Base-by-base conservation (phyloP, 2,888 invertebrate genomes). In the Morinoia aosen region DNA sequence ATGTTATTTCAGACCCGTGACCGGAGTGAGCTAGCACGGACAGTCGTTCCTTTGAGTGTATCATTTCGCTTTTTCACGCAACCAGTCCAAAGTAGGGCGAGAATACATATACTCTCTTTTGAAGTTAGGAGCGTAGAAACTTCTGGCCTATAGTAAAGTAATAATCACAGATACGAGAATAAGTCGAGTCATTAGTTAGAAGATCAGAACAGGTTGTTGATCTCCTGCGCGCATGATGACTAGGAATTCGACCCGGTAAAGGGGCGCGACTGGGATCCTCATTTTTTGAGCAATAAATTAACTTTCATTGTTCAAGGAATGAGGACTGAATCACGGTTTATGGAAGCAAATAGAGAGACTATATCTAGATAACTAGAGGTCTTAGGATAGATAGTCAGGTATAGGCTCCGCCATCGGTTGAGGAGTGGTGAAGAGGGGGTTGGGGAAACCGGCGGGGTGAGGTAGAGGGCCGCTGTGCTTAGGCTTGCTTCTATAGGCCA, bases 391-490 rank as follows among this genome's bases (percentile, higher is more conserved):
- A 98, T 98, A 98, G 97, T 98, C 98, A 96, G 98, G 98, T 97
- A 98, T 98, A 97, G 98, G 98, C 97, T 98, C 98, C 96, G 98
- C 98, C 97, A 98, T 98, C 96, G 98, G 98, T 97, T 98, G 98
- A 96, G 98, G 98, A 97, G 98, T 98, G 96, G 98, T 98, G 97
- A 99, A 99, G 97, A 99, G 98, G 97, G 99, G 99, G 97, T 99
- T 99, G 96, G 99, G 99, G 98, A 99, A 99, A 97, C 99, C 99
- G 96, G 99, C 98, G 97, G 99, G 99, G 98, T 99, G 99, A 97
- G 99, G 99, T 97, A 99, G 98, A 94, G 99, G 99, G 90, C 99
- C 99, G 96, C 98, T 98, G 95, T 98, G 98, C 97, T 98, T 98
- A 95, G 99, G 98, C 97, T 98, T 98, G 97, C 99, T 98, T 97